Evolutionary conservation across 1,140 invertebrate species (phyloP).

Genomic region (Maconellicoccus hirsutus): DNA sequence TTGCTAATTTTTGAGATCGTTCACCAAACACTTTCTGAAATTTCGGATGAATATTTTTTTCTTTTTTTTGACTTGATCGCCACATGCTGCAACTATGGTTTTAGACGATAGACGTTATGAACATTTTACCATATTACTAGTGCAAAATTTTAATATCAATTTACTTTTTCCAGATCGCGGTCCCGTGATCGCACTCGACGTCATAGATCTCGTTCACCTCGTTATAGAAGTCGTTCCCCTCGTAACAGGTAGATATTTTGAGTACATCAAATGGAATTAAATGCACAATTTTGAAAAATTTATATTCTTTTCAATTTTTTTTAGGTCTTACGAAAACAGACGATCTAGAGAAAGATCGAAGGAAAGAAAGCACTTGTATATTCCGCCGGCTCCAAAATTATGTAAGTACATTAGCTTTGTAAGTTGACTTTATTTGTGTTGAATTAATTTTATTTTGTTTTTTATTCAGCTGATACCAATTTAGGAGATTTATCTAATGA

Average conservation of each 20-base stretch:
- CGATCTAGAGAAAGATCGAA: neutral
- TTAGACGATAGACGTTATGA: too few species aligned
- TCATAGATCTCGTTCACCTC: neutral
- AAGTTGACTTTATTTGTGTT: neutral
- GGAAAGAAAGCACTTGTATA: conserved; percentile 33
- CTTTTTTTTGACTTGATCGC: too few species aligned
- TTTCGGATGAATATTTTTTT: too few species aligned
- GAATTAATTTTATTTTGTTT: neutral
- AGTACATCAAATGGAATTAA: too few species aligned
- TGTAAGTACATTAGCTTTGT: conserved; percentile 35
- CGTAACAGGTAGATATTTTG: neutral
- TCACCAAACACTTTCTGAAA: too few species aligned
- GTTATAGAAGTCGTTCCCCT: neutral
- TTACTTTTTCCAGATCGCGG: neutral
- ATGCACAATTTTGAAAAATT: neutral
- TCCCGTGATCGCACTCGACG: conserved; percentile 18
- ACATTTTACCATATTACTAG: too few species aligned
- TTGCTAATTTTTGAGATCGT: too few species aligned
- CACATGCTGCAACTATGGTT: too few species aligned
- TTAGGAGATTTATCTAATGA: conserved; percentile 73
- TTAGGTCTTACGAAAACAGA: neutral
- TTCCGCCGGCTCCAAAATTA: conserved; percentile 37
- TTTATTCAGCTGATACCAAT: conserved; percentile 36
- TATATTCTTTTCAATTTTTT: neutral
- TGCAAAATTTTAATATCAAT: too few species aligned